phyloP scores from a whole-genome alignment of 2,797 vertebrate species.

The Hippoglossus hippoglossus region DNA sequence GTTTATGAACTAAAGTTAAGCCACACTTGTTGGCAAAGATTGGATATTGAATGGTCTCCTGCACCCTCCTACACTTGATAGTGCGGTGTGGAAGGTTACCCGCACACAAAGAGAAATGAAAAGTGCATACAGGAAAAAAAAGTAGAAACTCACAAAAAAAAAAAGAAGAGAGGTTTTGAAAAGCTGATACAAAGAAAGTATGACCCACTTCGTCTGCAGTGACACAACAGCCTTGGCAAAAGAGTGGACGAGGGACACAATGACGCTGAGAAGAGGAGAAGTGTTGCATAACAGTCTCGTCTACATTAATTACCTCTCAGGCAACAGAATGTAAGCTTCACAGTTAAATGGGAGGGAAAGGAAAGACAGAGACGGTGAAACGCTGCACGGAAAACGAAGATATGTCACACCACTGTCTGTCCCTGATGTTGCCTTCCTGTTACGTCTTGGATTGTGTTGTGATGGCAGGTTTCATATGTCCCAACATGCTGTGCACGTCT shows the following conservation, averaged over 20 bases:
- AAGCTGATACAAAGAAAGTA: conserved; percentile 10
- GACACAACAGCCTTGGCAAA: conserved; percentile 32
- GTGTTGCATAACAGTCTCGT: conserved; percentile 49
- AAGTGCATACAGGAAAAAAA: not conserved
- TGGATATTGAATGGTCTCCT: conserved; percentile 33
- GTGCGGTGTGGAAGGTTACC: conserved; percentile 7
- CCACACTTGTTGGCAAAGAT: conserved; percentile 9
- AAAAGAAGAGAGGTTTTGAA: not conserved
- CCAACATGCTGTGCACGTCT: not conserved
- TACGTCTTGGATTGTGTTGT: conserved; percentile 1
- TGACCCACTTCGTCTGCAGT: conserved; percentile 17
- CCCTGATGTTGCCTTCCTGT: not conserved
- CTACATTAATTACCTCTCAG: conserved; percentile 40
- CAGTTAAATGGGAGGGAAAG: not conserved
- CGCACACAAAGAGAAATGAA: not conserved
- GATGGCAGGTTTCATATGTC: not conserved
- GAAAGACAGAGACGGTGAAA: not conserved
- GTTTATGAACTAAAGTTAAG: conserved; percentile 37
- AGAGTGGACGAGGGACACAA: conserved; percentile 23
- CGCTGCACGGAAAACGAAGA: not conserved
- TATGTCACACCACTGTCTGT: not conserved
- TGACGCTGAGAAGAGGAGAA: conserved; percentile 40
- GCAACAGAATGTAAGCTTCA: conserved; percentile 8
- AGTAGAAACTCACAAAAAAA: not conserved
- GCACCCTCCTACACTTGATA: not conserved